These are phyloP conservation scores for Macropis europaea DNA, from an alignment of 2,888 invertebrate species.

Conservation along the genomic window DNA sequence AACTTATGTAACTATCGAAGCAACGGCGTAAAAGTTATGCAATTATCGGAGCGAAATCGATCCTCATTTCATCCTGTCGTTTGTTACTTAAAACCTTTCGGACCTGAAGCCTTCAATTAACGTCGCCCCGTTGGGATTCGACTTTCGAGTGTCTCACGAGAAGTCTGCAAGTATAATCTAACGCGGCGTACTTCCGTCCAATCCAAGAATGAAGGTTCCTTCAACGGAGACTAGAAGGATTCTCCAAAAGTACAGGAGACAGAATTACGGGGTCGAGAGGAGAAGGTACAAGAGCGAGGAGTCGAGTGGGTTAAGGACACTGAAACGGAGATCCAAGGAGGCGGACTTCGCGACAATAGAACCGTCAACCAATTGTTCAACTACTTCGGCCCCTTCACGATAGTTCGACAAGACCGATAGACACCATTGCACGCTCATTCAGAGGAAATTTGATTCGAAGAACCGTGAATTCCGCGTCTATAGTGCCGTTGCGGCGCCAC, in stretches of 20 bases:
- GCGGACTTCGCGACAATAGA: conserved; percentile 53
- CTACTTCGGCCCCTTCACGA: conserved; percentile 33
- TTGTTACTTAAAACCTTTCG: conserved; percentile 1
- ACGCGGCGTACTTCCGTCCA: conserved; percentile 34
- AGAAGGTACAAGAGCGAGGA: conserved; percentile 1
- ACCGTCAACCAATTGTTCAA: conserved; percentile 66
- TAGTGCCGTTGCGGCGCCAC: neutral
- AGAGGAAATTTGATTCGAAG: conserved; percentile 52
- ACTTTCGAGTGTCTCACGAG: conserved; percentile 16
- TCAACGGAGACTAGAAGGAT: conserved; percentile 32
- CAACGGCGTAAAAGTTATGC: no score
- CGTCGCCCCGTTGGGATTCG: conserved; percentile 1
- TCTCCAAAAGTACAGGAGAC: conserved; percentile 34
- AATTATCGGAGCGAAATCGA: neutral
- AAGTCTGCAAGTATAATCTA: conserved; percentile 34
- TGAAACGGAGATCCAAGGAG: conserved; percentile 54
- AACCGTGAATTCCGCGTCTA: conserved; percentile 29
- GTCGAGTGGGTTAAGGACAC: conserved; percentile 62
- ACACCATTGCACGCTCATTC: conserved; percentile 40
- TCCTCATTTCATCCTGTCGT: neutral
- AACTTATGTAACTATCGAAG: no score
- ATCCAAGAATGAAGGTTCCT: conserved; percentile 23
- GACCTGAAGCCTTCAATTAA: conserved; percentile 25
- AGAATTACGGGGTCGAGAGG: conserved; percentile 37
- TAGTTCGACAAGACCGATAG: conserved; percentile 58